A percentile compares a stretch with the other conserved stretches of the same genome.
phyloP scores from a whole-genome alignment of 2,113 vertebrate genomes.

The Zosterops hypoxanthus region DNA sequence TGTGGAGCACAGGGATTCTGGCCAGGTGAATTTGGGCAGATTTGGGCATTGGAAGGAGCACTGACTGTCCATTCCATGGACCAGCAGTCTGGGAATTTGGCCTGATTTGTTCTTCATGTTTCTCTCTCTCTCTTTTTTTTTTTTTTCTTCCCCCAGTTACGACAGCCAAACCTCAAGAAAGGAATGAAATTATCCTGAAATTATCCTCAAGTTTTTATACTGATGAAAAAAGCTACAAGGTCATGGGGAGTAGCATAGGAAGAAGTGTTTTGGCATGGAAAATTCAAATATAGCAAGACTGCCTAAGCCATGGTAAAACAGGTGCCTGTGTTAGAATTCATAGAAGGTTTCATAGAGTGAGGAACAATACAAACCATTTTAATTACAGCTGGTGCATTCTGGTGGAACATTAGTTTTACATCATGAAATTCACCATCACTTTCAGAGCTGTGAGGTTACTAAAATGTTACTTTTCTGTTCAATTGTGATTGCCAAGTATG shows the following conservation, averaged over 20 bases:
- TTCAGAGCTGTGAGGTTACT: neutral
- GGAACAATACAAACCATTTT: neutral
- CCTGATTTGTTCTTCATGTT: neutral
- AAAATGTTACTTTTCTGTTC: neutral
- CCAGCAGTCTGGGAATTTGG: neutral
- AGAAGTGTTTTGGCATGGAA: neutral
- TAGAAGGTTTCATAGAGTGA: neutral
- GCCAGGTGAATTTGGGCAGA: neutral
- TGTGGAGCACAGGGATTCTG: neutral
- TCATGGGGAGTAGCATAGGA: neutral
- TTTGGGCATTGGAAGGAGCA: neutral
- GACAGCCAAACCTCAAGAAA: neutral
- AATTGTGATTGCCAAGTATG: neutral
- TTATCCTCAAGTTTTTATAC: neutral
- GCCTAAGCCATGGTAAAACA: neutral
- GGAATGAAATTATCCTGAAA: neutral
- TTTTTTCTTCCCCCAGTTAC: accelerated
- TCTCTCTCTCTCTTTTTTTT: neutral
- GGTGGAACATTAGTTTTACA: neutral
- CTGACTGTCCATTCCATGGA: accelerated
- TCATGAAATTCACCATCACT: neutral
- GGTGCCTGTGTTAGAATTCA: neutral
- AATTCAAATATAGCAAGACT: neutral
- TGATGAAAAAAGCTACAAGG: neutral
- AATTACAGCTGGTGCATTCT: neutral